phyloP scores from a whole-genome alignment of 2,797 vertebrate species.

The Karalla daura region DNA sequence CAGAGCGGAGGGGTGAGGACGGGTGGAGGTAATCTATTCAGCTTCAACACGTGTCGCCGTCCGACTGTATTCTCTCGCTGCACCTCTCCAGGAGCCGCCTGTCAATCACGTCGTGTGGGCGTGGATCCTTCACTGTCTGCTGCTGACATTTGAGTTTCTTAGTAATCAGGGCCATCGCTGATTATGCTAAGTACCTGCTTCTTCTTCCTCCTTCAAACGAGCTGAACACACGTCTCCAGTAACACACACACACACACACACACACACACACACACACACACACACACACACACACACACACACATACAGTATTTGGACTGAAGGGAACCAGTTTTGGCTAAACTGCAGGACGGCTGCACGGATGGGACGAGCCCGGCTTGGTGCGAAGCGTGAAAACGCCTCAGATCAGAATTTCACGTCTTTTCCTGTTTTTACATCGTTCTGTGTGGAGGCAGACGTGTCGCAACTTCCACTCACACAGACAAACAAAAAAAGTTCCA shows the following conservation, averaged over 20 bases:
- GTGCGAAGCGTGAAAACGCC: not conserved
- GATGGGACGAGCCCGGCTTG: not conserved
- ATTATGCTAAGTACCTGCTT: constrained; percentile 11
- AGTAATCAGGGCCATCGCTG: constrained; percentile 20
- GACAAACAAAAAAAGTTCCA: too few relatives aligned
- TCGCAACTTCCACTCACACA: too few relatives aligned
- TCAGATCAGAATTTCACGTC: not conserved
- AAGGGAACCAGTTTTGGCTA: constrained; percentile 3
- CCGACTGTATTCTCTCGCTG: constrained; percentile 5
- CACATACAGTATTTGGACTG: too few relatives aligned
- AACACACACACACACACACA: too few relatives aligned
- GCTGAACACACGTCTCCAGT: constrained; percentile 31
- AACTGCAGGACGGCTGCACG: too few relatives aligned
- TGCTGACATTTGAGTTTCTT: constrained; percentile 31
- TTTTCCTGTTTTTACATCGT: too few relatives aligned
- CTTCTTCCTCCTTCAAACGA: constrained; percentile 39
- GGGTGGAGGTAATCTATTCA: constrained; percentile 1
- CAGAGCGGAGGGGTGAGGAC: not conserved
- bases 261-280: too few relatives aligned
- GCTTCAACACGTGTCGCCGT: constrained; percentile 12
- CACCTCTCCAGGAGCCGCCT: constrained; percentile 39
- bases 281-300: too few relatives aligned
- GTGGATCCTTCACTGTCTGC: constrained; percentile 32
- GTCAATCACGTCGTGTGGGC: constrained; percentile 56
- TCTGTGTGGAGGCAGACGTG: too few relatives aligned